Conservation (phyloP, 2,888 invertebrate genomes). For the Pediacus dermestoides region DNA sequence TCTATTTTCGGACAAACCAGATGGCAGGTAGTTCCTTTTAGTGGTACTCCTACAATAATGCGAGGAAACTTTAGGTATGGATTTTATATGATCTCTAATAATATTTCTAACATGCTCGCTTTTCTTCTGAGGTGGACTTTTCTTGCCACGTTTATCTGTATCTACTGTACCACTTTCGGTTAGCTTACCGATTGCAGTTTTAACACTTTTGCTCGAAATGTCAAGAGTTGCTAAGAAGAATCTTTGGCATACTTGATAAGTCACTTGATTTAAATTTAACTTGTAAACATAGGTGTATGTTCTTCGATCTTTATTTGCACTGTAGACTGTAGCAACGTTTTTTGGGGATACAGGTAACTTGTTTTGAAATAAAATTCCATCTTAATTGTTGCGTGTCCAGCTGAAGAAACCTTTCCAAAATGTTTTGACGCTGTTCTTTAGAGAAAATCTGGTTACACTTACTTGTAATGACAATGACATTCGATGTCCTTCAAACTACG, state of each 20-base stretch:
- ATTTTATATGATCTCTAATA: slow-evolving; percentile 14
- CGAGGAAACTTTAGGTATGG: slow-evolving; percentile 11
- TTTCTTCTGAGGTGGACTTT: slow-evolving; percentile 10
- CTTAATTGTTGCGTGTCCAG: too few species aligned
- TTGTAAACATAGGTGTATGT: too few species aligned
- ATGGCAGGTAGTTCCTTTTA: slow-evolving; percentile 5
- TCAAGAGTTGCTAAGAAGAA: slow-evolving; percentile 3
- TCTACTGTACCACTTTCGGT: slow-evolving; percentile 6
- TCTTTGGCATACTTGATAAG: slow-evolving; percentile 8
- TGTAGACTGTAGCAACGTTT: too few species aligned
- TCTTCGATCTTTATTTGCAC: too few species aligned
- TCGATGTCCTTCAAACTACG: neutral
- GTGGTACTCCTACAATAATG: slow-evolving; percentile 11
- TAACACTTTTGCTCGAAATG: slow-evolving; percentile 6
- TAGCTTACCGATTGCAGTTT: slow-evolving; percentile 5
- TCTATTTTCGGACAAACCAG: slow-evolving; percentile 12
- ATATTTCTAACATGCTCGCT: slow-evolving; percentile 4
- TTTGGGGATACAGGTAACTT: too few species aligned
- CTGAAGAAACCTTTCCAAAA: too few species aligned
- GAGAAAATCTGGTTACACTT: too few species aligned
- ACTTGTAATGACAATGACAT: slow-evolving; percentile 5
- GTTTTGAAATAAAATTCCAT: too few species aligned
- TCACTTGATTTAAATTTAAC: too few species aligned
- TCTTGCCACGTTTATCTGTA: slow-evolving; percentile 9
- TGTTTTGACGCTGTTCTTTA: too few species aligned